Percentiles rank a stretch among this genome's conserved stretches.
Conservation (phyloP, 1,140 invertebrate species). For the Hyphantria cunea region DNA sequence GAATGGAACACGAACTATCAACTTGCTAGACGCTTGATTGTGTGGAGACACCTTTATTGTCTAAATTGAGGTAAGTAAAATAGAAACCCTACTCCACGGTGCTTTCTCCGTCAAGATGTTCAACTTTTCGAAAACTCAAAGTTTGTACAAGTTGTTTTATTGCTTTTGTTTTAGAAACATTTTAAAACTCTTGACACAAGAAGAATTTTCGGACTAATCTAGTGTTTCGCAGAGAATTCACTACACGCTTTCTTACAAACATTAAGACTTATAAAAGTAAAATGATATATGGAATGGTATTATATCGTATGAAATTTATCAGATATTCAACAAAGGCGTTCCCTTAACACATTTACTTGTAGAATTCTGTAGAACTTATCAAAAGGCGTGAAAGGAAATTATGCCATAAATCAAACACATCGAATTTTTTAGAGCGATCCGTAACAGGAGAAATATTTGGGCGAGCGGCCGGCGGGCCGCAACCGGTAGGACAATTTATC, state of each 20-base stretch:
- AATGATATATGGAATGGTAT: background rate
- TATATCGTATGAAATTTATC: conserved; percentile 1
- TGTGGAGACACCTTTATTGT: conserved; percentile 78
- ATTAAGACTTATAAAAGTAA: conserved; percentile 8
- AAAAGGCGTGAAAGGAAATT: conserved; percentile 60
- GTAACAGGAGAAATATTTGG: conserved; percentile 63
- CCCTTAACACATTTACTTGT: conserved; percentile 26
- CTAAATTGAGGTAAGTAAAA: conserved; percentile 76
- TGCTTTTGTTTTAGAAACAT: conserved; percentile 39
- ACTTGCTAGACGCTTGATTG: conserved; percentile 76
- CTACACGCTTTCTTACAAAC: conserved; percentile 31
- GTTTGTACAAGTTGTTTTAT: conserved; percentile 48
- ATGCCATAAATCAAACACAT: conserved; percentile 65
- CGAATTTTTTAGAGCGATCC: conserved; percentile 60
- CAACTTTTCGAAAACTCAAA: conserved; percentile 71
- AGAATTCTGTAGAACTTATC: conserved; percentile 45
- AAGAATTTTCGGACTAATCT: conserved; percentile 35
- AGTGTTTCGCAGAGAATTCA: conserved; percentile 20
- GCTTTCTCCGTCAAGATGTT: conserved; percentile 67
- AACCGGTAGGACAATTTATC: conserved; percentile 71
- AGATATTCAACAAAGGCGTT: conserved; percentile 24
- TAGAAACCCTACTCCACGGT: conserved; percentile 68
- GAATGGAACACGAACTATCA: conserved; percentile 78
- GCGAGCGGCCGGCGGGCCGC: conserved; percentile 58
- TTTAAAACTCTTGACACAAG: conserved; percentile 40